phyloP scores from a whole-genome alignment of 1,140 invertebrate genomes.

The Araneus ventricosus region DNA sequence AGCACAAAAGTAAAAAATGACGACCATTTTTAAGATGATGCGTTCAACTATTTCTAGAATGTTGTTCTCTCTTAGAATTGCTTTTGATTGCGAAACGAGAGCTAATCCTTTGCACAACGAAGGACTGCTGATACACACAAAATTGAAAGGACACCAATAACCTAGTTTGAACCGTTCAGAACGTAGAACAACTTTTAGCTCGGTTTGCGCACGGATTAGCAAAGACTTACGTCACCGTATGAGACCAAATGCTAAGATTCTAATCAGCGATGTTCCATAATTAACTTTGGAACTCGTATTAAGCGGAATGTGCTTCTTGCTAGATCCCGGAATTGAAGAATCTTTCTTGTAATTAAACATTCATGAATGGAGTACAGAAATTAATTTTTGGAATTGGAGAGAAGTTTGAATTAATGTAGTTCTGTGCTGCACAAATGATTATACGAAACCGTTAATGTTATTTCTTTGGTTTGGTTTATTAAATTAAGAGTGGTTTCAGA shows the following conservation, averaged over 20 bases:
- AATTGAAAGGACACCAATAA: neutral
- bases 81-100: neutral
- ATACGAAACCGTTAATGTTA: no score
- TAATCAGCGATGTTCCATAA: neutral
- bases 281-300: neutral
- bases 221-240: neutral
- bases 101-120: neutral
- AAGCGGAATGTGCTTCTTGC: neutral
- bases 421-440: no score
- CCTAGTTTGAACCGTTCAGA: neutral
- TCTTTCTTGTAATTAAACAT: constrained; percentile 4
- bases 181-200: neutral
- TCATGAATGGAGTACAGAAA: neutral
- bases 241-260: constrained; percentile 5
- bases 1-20: no score
- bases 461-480: no score
- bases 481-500: no score
- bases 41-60: no score
- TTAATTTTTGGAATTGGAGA: neutral
- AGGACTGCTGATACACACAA: neutral
- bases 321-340: neutral
- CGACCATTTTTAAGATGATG: no score
- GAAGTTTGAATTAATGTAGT: no score
- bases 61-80: no score
- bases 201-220: neutral